phyloP scores from a whole-genome alignment of 2,797 vertebrate species.

The Lerista edwardsae region DNA sequence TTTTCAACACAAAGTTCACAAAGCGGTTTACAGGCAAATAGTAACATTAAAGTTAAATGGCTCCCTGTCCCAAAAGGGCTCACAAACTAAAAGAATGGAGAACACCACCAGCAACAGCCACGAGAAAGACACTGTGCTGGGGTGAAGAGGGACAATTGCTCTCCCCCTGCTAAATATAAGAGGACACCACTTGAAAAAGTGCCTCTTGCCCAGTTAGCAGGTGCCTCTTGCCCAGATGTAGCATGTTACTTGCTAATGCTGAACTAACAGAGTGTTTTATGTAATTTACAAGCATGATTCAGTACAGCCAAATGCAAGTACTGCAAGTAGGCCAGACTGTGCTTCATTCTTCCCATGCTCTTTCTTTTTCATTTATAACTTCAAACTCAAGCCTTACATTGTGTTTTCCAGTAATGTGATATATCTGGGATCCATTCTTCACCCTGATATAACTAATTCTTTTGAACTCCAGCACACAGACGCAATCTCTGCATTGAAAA shows the following conservation, averaged over 20 bases:
- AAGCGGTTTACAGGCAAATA: too few species aligned
- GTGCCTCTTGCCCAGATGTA: too few species aligned
- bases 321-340: constrained; percentile 51
- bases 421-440: neutral
- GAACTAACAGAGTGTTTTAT: neutral
- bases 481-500: constrained; percentile 30
- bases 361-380: constrained; percentile 12
- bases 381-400: neutral
- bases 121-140: too few species aligned
- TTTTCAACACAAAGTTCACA: too few species aligned
- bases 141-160: too few species aligned
- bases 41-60: too few species aligned
- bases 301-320: neutral
- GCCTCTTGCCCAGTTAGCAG: too few species aligned
- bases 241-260: constrained; percentile 32
- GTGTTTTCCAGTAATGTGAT: constrained; percentile 11
- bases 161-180: too few species aligned
- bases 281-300: constrained; percentile 9
- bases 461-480: neutral
- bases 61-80: too few species aligned
- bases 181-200: too few species aligned
- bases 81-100: too few species aligned
- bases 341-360: neutral
- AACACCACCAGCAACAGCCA: too few species aligned
- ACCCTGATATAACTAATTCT: constrained; percentile 15